phyloP scores from a whole-genome alignment of 2,113 vertebrate species.

The Ammodytes dubius region DNA sequence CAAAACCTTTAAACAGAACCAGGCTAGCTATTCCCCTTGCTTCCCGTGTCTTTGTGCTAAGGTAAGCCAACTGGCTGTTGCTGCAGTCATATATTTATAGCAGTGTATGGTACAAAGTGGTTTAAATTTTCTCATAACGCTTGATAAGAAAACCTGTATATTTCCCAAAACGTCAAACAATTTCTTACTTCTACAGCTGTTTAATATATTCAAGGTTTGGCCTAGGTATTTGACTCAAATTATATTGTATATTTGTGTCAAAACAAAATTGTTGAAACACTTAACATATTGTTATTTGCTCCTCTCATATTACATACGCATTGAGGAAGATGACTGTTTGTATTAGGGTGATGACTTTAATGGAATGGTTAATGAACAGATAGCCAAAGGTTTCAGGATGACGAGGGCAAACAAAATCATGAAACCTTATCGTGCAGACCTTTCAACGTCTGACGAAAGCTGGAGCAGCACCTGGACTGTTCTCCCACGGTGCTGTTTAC shows the following conservation, averaged over 20 bases:
- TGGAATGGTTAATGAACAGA: slow-evolving; percentile 26
- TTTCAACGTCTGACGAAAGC: slow-evolving; percentile 62
- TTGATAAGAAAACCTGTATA: not conserved
- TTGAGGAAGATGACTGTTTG: slow-evolving; percentile 10
- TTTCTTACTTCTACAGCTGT: not conserved
- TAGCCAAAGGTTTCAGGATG: slow-evolving; percentile 30
- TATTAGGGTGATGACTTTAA: not conserved
- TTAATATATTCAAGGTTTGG: not conserved
- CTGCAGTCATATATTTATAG: too few relatives aligned
- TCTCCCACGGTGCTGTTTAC: slow-evolving; percentile 61
- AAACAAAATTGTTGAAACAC: not conserved
- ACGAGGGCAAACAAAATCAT: slow-evolving; percentile 24
- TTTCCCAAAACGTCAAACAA: not conserved
- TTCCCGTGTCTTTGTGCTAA: not conserved
- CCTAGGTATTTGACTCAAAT: not conserved
- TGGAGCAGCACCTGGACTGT: slow-evolving; percentile 63
- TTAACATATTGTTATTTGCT: slow-evolving; percentile 1
- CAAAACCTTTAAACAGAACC: not conserved
- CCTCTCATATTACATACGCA: not conserved
- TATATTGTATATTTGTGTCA: not conserved
- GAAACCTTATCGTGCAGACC: slow-evolving; percentile 20
- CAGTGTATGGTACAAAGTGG: not conserved
- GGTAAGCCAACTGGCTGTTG: not conserved
- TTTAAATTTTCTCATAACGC: not conserved
- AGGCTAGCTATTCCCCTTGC: not conserved